A percentile compares a stretch with the other conserved stretches of the same genome.
phyloP scores from a whole-genome alignment of 2,113 vertebrate genomes.

The Plotosus lineatus region DNA sequence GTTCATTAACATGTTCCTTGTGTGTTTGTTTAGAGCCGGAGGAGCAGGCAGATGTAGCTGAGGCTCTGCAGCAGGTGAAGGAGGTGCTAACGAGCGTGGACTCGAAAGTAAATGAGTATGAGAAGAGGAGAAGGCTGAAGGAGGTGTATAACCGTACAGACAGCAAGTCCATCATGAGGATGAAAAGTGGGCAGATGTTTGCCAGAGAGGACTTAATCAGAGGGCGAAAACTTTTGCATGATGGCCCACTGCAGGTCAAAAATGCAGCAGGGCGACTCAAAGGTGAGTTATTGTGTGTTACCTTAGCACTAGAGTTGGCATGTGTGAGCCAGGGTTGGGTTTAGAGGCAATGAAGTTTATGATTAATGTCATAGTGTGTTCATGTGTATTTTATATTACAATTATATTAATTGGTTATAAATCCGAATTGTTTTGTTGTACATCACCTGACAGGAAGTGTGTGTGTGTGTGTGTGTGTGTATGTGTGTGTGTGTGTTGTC shows the following conservation, averaged over 20 bases:
- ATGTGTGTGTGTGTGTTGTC: conserved; percentile 28
- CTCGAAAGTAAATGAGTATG: conserved; percentile 84
- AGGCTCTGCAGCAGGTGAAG: conserved; percentile 81
- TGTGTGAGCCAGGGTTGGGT: no score
- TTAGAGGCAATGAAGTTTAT: no score
- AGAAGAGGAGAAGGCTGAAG: conserved; percentile 82
- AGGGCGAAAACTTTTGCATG: conserved; percentile 81
- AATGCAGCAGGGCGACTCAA: conserved; percentile 79
- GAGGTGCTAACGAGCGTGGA: conserved; percentile 85
- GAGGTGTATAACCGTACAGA: conserved; percentile 87
- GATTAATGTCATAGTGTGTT: no score
- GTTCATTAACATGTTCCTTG: not conserved
- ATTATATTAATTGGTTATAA: not conserved
- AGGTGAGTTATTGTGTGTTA: conserved; percentile 67
- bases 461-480: not conserved
- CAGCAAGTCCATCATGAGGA: conserved; percentile 92
- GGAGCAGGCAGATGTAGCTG: conserved; percentile 78
- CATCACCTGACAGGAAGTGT: conserved; percentile 59
- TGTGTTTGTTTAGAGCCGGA: conserved; percentile 66
- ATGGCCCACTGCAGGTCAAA: conserved; percentile 83
- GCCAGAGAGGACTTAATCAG: conserved; percentile 86
- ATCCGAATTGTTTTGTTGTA: not conserved
- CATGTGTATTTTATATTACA: no score
- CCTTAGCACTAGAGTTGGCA: not conserved
- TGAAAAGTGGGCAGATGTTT: conserved; percentile 95